Percentiles rank a stretch among this genome's conserved stretches.
Conservation (phyloP, 2,797 vertebrate species). For the Sandelia bainsii region DNA sequence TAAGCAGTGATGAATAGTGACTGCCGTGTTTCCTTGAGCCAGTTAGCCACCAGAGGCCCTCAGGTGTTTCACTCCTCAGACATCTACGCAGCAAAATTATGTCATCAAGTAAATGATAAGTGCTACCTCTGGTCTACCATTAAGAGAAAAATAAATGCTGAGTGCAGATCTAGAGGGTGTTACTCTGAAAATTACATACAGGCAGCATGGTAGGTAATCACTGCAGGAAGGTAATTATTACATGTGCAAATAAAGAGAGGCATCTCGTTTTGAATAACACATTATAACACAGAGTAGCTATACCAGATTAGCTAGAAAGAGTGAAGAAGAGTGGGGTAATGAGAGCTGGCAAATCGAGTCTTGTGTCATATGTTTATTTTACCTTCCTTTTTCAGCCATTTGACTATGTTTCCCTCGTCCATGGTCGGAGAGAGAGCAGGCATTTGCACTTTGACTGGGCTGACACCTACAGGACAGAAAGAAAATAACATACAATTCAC, state of each 20-base stretch:
- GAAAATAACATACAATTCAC: conserved; percentile 13
- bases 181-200: not conserved
- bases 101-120: conserved; percentile 50
- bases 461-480: conserved; percentile 84
- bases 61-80: conserved; percentile 43
- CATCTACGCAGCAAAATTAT: conserved; percentile 40
- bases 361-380: conserved; percentile 53
- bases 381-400: conserved; percentile 99
- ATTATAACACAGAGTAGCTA: not conserved
- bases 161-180: not conserved
- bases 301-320: not conserved
- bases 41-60: conserved; percentile 67
- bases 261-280: not conserved
- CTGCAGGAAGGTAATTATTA: not conserved
- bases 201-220: not conserved
- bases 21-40: conserved; percentile 57
- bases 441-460: conserved; percentile 92
- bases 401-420: conserved; percentile 96
- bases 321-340: not conserved
- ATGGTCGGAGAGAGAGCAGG: conserved; percentile 98
- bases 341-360: not conserved
- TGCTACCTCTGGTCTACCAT: not conserved
- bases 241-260: not conserved
- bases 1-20: conserved; percentile 73
- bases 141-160: not conserved